Evolutionary conservation across 2,888 invertebrate genomes (phyloP).

Genomic region (Philonicus albiceps): DNA sequence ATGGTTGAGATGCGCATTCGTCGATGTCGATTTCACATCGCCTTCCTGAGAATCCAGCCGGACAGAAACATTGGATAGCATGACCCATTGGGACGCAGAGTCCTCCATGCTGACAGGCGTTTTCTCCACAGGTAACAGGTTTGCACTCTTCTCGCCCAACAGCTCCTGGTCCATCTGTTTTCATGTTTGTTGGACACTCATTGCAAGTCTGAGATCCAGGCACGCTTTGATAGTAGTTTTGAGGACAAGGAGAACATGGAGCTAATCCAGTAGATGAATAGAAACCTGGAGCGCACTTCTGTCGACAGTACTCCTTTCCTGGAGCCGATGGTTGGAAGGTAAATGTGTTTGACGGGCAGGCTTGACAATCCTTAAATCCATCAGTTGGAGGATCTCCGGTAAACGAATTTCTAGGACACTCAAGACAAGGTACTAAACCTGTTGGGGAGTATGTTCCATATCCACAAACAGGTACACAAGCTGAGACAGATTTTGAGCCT

Average conservation of each 20-base stretch:
- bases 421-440: conserved; percentile 90
- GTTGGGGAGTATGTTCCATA: conserved; percentile 96
- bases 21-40: conserved; percentile 95
- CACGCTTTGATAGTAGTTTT: conserved; percentile 88
- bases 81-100: conserved; percentile 90
- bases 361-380: conserved; percentile 92
- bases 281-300: conserved; percentile 87
- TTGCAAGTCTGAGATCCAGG: conserved; percentile 85
- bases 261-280: conserved; percentile 94
- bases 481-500: conserved; percentile 84
- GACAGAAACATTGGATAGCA: conserved; percentile 89
- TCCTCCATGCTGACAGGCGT: conserved; percentile 90
- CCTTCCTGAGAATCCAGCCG: conserved; percentile 92
- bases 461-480: conserved; percentile 93
- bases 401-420: conserved; percentile 92
- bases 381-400: conserved; percentile 87
- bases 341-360: conserved; percentile 87
- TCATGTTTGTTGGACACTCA: conserved; percentile 91
- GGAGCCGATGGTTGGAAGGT: conserved; percentile 93
- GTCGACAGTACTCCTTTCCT: conserved; percentile 80
- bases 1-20: conserved; percentile 93
- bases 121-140: conserved; percentile 85
- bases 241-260: conserved; percentile 91
- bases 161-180: conserved; percentile 82
- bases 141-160: conserved; percentile 86